phyloP scores from a whole-genome alignment of 2,888 invertebrate species.

The Toxonevra muliebris region DNA sequence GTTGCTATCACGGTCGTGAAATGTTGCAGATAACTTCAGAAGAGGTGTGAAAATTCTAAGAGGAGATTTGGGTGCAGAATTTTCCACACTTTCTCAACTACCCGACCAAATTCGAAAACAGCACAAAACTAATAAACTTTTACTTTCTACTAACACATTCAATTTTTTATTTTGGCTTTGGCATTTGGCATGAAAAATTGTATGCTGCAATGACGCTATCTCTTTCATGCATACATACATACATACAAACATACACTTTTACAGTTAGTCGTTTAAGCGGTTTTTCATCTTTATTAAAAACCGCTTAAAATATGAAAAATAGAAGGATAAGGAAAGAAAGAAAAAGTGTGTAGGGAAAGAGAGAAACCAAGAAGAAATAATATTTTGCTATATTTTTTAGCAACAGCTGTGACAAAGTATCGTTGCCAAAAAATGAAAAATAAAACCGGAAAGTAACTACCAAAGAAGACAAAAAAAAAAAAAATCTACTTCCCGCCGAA shows the following conservation, averaged over 20 bases:
- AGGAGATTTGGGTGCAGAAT: no score
- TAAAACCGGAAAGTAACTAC: constrained; percentile 18
- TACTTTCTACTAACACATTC: not conserved
- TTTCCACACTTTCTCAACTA: no score
- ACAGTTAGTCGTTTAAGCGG: not conserved
- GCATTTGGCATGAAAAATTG: constrained; percentile 15
- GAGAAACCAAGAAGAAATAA: not conserved
- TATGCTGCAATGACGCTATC: not conserved
- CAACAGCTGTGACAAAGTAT: no score
- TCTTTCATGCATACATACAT: not conserved
- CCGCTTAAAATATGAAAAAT: not conserved
- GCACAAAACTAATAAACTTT: no score
- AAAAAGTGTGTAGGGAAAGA: not conserved
- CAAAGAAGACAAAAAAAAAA: constrained; percentile 1
- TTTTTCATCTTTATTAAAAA: no score
- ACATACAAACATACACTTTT: not conserved
- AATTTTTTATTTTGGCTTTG: not conserved
- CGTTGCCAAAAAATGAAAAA: not conserved
- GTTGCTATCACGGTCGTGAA: no score
- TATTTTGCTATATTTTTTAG: no score
- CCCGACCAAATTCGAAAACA: no score
- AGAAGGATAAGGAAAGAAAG: not conserved
- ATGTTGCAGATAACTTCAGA: no score
- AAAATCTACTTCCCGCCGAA: not conserved
- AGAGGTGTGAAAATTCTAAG: no score